phyloP scores from a whole-genome alignment of 2,888 invertebrate genomes.

The Melieria picta region DNA sequence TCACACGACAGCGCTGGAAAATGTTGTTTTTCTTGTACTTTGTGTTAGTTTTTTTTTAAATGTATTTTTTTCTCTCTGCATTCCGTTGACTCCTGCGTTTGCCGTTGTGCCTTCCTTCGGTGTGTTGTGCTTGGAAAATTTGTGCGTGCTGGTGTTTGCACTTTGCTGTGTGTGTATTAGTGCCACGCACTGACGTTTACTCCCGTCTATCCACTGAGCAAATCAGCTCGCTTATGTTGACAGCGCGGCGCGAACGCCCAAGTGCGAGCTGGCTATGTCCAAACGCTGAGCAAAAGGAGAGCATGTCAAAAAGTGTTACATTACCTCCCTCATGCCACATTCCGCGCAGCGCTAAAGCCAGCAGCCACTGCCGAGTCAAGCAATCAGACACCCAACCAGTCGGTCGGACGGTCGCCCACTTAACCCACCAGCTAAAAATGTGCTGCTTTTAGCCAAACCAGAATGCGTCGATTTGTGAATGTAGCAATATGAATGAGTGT shows the following conservation, averaged over 20 bases:
- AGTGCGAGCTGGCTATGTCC: not conserved
- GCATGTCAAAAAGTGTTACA: not conserved
- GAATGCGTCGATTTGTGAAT: not conserved
- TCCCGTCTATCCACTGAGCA: no score
- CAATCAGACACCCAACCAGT: not conserved
- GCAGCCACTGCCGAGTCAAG: no score
- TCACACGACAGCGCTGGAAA: no score
- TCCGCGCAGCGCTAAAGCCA: no score
- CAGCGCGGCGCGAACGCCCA: not conserved
- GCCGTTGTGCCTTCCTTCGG: not conserved
- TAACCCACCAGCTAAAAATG: not conserved
- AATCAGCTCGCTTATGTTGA: no score
- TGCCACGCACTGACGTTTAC: not conserved
- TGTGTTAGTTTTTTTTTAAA: no score
- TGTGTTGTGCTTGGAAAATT: not conserved
- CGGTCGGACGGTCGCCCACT: not conserved
- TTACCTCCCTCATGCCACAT: not conserved
- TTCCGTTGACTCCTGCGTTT: constrained; percentile 22
- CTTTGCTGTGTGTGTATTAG: not conserved
- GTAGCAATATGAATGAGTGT: not conserved
- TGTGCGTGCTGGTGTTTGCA: not conserved
- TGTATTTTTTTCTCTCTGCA: no score
- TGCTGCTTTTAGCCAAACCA: not conserved
- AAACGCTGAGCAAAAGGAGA: not conserved
- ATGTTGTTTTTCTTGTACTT: no score